These are phyloP conservation scores for Smithornis capensis DNA, from an alignment of 2,113 vertebrate species.

Conservation along the genomic window DNA sequence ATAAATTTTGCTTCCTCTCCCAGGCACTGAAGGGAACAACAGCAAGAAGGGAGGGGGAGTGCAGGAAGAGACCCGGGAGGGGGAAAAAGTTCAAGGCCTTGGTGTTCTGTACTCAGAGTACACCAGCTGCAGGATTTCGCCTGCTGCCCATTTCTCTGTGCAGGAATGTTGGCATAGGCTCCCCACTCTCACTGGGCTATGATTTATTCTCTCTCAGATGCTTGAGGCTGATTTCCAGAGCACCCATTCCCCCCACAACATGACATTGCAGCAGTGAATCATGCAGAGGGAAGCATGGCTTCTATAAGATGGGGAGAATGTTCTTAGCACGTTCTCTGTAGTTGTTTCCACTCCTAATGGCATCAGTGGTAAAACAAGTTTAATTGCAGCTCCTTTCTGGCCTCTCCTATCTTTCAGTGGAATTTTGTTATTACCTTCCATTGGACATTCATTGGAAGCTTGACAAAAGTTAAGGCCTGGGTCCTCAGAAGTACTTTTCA, in stretches of 20 bases:
- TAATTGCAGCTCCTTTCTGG: not conserved
- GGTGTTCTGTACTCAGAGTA: not conserved
- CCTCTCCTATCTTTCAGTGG: not conserved
- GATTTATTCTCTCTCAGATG: slow-evolving; percentile 37
- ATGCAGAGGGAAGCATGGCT: not conserved
- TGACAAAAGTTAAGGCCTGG: not conserved
- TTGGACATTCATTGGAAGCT: not conserved
- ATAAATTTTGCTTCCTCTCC: slow-evolving; percentile 71
- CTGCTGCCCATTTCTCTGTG: slow-evolving; percentile 13
- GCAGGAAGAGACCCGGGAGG: slow-evolving; percentile 15
- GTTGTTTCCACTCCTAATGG: not conserved
- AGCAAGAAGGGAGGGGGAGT: slow-evolving; percentile 24
- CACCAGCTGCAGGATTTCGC: slow-evolving; percentile 24
- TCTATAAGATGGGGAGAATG: not conserved
- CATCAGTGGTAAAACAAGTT: not conserved
- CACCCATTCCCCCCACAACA: not conserved
- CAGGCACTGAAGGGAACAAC: slow-evolving; percentile 3
- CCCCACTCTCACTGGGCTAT: not conserved
- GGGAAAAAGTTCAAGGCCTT: slow-evolving; percentile 53
- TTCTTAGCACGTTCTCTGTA: not conserved
- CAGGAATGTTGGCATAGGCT: slow-evolving; percentile 16
- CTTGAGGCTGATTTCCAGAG: not conserved
- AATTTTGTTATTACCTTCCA: not conserved
- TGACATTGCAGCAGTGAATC: accelerated
- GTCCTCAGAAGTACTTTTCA: not conserved